Evolutionary conservation across 2,797 vertebrate genomes (phyloP), one percentile per base, ranked within the genome.

Genomic region (Saxicola maurus): DNA sequence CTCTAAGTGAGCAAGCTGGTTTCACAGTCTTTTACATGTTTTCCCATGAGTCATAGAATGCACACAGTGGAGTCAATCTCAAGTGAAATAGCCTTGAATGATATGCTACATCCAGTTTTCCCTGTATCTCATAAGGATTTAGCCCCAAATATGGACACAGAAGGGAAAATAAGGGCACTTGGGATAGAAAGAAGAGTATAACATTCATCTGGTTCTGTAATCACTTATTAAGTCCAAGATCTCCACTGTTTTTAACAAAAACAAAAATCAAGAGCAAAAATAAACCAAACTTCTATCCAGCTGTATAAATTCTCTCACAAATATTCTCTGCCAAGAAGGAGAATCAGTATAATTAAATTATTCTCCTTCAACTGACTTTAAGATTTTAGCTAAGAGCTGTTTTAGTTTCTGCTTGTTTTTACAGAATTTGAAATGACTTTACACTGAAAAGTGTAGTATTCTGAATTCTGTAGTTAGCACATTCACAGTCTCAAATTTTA

Each of bases 151-250:
- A 86, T 6, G 92, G 38, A 56, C 17, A 9, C 59, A 88, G 62
- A 88, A 95, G 59, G 82, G 75, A 76, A 96, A 97, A 95, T 40
- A 19, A 96, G 76, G 90, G 74, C 84, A 96, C 78, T 72, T 45
- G 33, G 68, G 90, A 92, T 60, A 69, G 86, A 95, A 97, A 72
- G 56, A 73, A 90, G 9, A 53, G 53, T 45, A 72, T 28, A 93
- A 79, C 7, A 9, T 87, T 60, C 69, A 82, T 28, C 62, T 94
- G 82, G 89, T 91, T 91, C 71, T 61, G 66, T 89, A 83, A 87
- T 52, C 67, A 72, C 88, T 94, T 83, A 89, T 60, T 23, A 95
- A 94, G 61, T 84, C 88, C 80, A 66, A 94, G 78, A 93, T 93
- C 89, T 91, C 73, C 79, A 85, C 52, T 76, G 76, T 77, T 94